Conservation (phyloP, 2,113 vertebrate species). For the Heterotis niloticus region DNA sequence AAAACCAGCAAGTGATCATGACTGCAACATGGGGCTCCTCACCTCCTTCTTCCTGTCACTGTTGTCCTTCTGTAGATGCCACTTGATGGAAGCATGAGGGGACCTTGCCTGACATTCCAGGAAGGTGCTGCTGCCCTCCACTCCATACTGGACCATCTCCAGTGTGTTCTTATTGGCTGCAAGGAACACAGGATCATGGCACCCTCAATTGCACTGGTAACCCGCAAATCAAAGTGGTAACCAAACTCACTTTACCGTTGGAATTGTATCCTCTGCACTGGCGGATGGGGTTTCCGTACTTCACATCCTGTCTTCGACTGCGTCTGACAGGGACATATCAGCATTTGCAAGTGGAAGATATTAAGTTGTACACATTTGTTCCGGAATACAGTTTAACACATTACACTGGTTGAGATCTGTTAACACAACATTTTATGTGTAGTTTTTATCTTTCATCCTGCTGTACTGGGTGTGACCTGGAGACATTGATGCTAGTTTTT, state of each 20-base stretch:
- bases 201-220: constrained; percentile 28
- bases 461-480: too few species aligned
- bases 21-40: constrained; percentile 40
- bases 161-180: constrained; percentile 86
- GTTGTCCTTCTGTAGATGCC: constrained; percentile 91
- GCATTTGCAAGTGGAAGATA: constrained; percentile 52
- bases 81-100: constrained; percentile 85
- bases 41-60: constrained; percentile 93
- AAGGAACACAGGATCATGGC: constrained; percentile 37
- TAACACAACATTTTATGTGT: too few species aligned
- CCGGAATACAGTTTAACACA: too few species aligned
- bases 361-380: constrained; percentile 16
- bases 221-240: not conserved
- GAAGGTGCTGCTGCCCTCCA: constrained; percentile 92
- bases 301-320: constrained; percentile 75
- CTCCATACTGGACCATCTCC: constrained; percentile 88
- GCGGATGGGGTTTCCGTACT: constrained; percentile 75
- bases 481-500: too few species aligned
- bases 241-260: constrained; percentile 69
- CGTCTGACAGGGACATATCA: constrained; percentile 69
- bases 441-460: too few species aligned
- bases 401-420: too few species aligned
- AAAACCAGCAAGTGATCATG: too few species aligned
- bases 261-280: constrained; percentile 77
- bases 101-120: constrained; percentile 95